Evolutionary conservation across 2,797 vertebrate species (phyloP).

Genomic region (Centropyge bicolor): DNA sequence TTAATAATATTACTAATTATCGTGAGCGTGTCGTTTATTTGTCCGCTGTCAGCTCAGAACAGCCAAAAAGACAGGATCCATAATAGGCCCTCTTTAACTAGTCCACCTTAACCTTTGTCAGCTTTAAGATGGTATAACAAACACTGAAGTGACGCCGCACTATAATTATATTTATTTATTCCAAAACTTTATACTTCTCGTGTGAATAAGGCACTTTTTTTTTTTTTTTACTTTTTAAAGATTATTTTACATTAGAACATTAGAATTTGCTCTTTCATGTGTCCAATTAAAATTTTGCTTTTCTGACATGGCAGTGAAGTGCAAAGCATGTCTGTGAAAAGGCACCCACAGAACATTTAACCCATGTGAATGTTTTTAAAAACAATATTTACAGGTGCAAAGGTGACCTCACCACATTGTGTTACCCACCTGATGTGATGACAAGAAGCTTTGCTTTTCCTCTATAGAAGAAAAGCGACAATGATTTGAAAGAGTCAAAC

Average conservation of each 20-base stretch:
- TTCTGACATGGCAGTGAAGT: neutral
- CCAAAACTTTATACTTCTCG: too few species aligned
- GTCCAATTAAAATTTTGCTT: neutral
- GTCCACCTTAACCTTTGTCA: neutral
- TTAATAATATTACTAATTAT: neutral
- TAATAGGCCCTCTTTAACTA: neutral
- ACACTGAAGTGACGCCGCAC: neutral
- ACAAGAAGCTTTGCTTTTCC: neutral
- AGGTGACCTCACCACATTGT: neutral
- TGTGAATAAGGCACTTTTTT: neutral
- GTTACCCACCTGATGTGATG: neutral
- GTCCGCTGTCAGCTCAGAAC: neutral
- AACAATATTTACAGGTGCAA: neutral
- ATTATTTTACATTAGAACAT: too few species aligned
- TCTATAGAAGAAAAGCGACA: neutral
- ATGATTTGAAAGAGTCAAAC: too few species aligned
- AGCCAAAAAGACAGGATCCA: neutral
- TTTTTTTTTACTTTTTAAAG: neutral
- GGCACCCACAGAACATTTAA: neutral
- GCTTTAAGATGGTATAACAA: neutral
- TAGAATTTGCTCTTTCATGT: neutral
- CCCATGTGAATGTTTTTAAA: neutral
- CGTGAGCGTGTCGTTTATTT: neutral
- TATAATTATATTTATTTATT: neutral
- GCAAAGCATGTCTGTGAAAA: neutral